Base-by-base conservation (phyloP, 1,140 invertebrate species). In the Diachasma alloeum region DNA sequence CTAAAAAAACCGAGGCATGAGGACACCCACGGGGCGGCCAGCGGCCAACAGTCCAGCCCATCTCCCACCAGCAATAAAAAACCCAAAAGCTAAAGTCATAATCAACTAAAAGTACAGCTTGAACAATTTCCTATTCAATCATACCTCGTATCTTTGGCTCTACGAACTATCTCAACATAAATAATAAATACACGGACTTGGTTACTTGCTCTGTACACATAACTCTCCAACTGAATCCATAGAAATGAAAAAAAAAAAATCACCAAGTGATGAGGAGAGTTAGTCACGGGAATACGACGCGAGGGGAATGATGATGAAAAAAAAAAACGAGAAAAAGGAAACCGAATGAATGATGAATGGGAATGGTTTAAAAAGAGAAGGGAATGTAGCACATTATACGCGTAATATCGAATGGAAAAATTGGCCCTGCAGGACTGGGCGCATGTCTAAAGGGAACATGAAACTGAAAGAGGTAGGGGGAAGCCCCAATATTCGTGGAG, bases 381-480 rank as follows among this genome's bases (percentile, higher is more conserved):
- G 59, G 59, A 63, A 63, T 63, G 36, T 68, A 37, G 9, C 26
- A 36, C 24, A 39, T 36, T 68, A 36, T 68, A 68, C 15, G 59
- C 17, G 56, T 63, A 74, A 74, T 74, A 74, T 74, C 59, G 63
- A 74, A 74, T 67, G 59, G 72, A 74, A 74, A 74, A 74, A 74
- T 74, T 74, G 72, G 72, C 72, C 37, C 72, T 42, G 37, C 39
- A 17, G n/a, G 36, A 10, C 53, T 48, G 72, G 17, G 72, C 72
- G 72, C 72, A 74, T 74, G 72, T 74, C 72, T 74, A 46, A 66
- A 74, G 66, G 66, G 66, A 37, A 68, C 59, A 63, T 63, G 59
- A 63, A 63, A 53, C 48, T 42, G 48, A 53, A n/a, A 56, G n/a
- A 19, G 48, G 19, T 56, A 56, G 13, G 59, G 36, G 72, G 39